These are phyloP conservation scores for Smutsia gigantea DNA, from an alignment of 2,797 vertebrate genomes.

Conservation along the genomic window DNA sequence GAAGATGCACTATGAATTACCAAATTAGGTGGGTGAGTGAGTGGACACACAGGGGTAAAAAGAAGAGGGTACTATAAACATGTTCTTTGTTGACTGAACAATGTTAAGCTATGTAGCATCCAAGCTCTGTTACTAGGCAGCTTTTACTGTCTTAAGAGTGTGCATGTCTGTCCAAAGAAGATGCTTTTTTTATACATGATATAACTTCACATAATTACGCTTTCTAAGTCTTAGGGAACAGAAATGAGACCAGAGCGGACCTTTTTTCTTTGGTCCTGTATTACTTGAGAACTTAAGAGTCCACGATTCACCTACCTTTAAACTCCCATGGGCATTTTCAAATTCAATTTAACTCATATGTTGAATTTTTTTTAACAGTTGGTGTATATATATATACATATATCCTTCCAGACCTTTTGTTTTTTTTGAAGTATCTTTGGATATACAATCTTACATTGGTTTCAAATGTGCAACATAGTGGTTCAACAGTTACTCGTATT, in stretches of 20 bases:
- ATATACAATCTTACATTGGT: too few species aligned
- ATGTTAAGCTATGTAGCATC: background rate
- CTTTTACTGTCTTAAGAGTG: background rate
- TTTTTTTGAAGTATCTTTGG: too few species aligned
- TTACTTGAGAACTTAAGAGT: background rate
- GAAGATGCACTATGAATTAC: background rate
- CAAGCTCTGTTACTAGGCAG: background rate
- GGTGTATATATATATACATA: too few species aligned
- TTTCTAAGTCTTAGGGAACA: conserved; percentile 15
- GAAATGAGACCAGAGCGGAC: background rate
- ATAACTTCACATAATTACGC: background rate
- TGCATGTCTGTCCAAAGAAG: background rate
- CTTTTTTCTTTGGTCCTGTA: background rate
- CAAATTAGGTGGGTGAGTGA: background rate
- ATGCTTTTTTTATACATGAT: background rate
- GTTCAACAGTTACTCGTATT: too few species aligned
- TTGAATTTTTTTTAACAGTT: background rate
- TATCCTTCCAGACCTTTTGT: too few species aligned
- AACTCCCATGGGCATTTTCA: background rate
- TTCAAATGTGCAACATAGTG: too few species aligned
- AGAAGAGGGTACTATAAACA: background rate
- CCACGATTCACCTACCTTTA: conserved; percentile 41
- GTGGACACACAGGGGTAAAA: background rate
- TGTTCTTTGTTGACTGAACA: background rate
- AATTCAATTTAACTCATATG: background rate